These are phyloP conservation scores for Lutjanus erythropterus DNA, from an alignment of 2,113 vertebrate species.

Conservation along the genomic window DNA sequence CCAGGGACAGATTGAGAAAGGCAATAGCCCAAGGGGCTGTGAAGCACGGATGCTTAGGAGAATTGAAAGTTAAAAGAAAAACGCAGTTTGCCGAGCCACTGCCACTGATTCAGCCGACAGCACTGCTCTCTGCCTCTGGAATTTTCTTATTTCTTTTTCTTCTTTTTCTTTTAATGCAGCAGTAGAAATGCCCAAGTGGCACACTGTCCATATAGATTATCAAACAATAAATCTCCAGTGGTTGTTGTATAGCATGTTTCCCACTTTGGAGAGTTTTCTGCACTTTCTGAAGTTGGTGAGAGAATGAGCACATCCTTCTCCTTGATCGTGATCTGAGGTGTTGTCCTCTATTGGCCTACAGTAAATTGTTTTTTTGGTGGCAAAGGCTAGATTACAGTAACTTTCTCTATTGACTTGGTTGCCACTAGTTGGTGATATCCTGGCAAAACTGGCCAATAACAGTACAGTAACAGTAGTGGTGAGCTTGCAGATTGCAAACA, in stretches of 20 bases:
- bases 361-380: not conserved
- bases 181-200: slow-evolving; percentile 41
- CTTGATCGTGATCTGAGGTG: not conserved
- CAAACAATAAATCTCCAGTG: slow-evolving; percentile 76
- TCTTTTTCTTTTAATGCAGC: slow-evolving; percentile 23
- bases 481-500: no score
- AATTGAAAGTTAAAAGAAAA: slow-evolving; percentile 97
- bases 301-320: slow-evolving; percentile 19
- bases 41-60: slow-evolving; percentile 96
- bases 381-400: not conserved
- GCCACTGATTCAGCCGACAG: slow-evolving; percentile 69
- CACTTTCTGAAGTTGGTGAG: slow-evolving; percentile 15
- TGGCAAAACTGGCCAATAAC: not conserved
- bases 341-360: not conserved
- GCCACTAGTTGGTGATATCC: not conserved
- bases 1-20: slow-evolving; percentile 99
- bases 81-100: slow-evolving; percentile 78
- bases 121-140: slow-evolving; percentile 75
- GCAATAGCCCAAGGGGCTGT: slow-evolving; percentile 96
- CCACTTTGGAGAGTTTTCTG: slow-evolving; percentile 26
- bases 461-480: not conserved
- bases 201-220: slow-evolving; percentile 80
- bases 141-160: slow-evolving; percentile 75
- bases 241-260: slow-evolving; percentile 62
- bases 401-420: slow-evolving; percentile 1